Base-by-base conservation (phyloP, 2,797 vertebrate genomes). In the Helostoma temminkii region DNA sequence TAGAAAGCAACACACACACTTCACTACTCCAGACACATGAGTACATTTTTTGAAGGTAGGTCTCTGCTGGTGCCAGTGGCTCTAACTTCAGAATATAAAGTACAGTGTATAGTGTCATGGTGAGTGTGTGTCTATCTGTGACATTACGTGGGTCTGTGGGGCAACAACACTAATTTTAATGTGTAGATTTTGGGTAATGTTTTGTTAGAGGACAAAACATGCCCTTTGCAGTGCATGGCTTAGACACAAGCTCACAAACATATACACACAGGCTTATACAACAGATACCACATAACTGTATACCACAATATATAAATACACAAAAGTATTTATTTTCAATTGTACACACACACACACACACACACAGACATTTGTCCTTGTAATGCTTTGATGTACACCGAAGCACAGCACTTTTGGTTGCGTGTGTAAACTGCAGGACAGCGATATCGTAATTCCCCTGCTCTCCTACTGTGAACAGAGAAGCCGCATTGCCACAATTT, bases 401-500 rank as follows among this genome's bases (percentile, higher is more conserved):
- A 66, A 16, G 28, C n/a, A 19, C 34, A 16, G 46, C 32, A 59
- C 69, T 61, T 70, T 65, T 68, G 34, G 34, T 34, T 68, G 69
- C 48, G 26, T 73, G 48, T 36, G 22, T 59, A 43, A 67, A 84
- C 74, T 76, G 69, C 77, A 66, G 73, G 59, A 76, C 67, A 62
- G 58, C 1, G 57, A 88, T 77, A 71, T 48, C 16, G 1, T 85
- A 75, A 81, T 78, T 82, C 71, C 61, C 24, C 54, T 43, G 64
- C 63, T 63, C 49, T 68, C 75, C 77, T 30, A 68, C 76, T 80
- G 76, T 75, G 74, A 84, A 83, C 49, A 82, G 76, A 74, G 64
- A 42, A 72, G 37, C 56, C 9, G 32, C 59, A 45, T 64, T 81
- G 61, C 68, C 46, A 71, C 32, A 28, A 12, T 73, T 84, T 67